Evolutionary conservation across 2,797 vertebrate species (phyloP).

Genomic region (Pterois miles): DNA sequence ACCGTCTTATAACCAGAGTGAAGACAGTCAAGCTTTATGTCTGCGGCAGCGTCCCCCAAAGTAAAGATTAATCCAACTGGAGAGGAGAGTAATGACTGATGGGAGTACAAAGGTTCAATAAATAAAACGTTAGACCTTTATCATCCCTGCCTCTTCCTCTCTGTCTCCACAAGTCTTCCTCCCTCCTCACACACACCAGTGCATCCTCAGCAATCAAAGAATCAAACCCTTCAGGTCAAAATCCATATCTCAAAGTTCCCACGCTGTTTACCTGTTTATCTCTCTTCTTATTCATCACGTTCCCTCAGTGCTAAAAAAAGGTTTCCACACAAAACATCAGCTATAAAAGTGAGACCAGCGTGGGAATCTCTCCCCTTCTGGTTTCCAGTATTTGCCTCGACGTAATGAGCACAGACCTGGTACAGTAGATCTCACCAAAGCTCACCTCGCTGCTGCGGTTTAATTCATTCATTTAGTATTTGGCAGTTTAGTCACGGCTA

Average conservation of each 20-base stretch:
- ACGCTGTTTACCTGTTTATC: conserved; percentile 22
- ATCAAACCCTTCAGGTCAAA: conserved; percentile 1
- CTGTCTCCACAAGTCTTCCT: neutral
- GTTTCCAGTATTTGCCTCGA: conserved; percentile 8
- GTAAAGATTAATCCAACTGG: neutral
- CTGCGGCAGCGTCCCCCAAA: conserved; percentile 3
- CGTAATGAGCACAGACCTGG: neutral
- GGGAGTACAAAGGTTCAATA: conserved; percentile 11
- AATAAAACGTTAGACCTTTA: conserved; percentile 21
- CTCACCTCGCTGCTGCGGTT: neutral
- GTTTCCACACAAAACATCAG: conserved; percentile 14
- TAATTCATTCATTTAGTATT: neutral
- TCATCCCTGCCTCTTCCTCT: neutral
- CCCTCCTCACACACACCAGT: neutral
- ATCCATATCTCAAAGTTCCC: conserved; percentile 21
- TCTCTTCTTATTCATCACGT: conserved; percentile 14
- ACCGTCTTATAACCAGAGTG: neutral
- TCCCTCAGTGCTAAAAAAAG: neutral
- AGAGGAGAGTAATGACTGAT: conserved; percentile 7
- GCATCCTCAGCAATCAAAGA: neutral
- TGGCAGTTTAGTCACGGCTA: conserved; percentile 19
- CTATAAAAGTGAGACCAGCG: conserved; percentile 14
- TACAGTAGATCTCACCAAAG: conserved; percentile 2
- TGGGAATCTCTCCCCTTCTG: conserved; percentile 21
- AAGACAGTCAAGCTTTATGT: conserved; percentile 17